Evolutionary conservation across 2,888 invertebrate genomes (phyloP), one percentile per base, ranked within the genome.

Genomic region (Thyatira batis): DNA sequence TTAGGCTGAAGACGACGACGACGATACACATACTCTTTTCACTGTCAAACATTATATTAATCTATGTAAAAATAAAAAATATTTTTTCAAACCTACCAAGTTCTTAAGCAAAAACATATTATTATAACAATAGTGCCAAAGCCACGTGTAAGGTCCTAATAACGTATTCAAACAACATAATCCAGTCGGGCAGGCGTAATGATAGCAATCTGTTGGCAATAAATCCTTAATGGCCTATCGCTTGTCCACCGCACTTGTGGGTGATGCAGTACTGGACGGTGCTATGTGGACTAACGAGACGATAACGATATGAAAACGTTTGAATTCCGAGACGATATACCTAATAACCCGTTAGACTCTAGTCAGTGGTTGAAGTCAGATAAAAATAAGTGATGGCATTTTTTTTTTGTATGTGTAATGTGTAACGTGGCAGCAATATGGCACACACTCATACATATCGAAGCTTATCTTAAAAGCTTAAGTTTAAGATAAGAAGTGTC

Each of bases 131-230:
- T 55, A 60, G 60, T 61, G 50, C 23, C 55, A 27, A 60, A 60
- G 61, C 63, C 63, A 62, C 63, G 63, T 59, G 60, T 67, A 53
- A 67, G 63, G 61, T 71, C 73, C 78, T 85, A 85, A 84, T 89
- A 87, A 85, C 80, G 80, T 82, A 87, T 87, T 89, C 85, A 88
- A 89, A 89, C 88, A 89, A 87, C 87, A 87, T 88, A 87, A 89
- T 89, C 84, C 78, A 76, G 75, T 66, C 68, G 66, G 63, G 65
- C 64, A 73, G 65, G 70, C 72, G 78, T 87, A 89, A 88, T 89
- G 87, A 89, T 89, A 88, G 88, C 87, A 84, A 89, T 89, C 89
- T 85, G 78, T 75, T 73, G 73, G 84, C 85, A 74, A 88, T 89
- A 89, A 89, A 89, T 88, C 82, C 79, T 79, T 86, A 88, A 88